A percentile compares a stretch with the other conserved stretches of the same genome.
Evolutionary conservation across 1,140 invertebrate species (phyloP).

Genomic region (Heliconius himera): DNA sequence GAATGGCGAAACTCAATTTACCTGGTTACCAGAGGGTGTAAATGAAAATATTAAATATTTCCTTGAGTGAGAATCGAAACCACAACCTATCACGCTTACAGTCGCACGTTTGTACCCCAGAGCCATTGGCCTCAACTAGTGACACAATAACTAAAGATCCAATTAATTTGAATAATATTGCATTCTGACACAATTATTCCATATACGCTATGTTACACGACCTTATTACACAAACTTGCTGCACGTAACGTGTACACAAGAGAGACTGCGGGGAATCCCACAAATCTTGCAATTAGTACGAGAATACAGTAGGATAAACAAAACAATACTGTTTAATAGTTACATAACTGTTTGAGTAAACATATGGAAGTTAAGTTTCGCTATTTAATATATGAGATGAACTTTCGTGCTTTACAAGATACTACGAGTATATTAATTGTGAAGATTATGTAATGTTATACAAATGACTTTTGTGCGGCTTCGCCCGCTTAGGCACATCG

Average conservation of each 20-base stretch:
- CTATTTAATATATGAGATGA: not conserved
- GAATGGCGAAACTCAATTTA: not conserved
- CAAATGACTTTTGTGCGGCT: no score
- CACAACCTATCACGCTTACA: not conserved
- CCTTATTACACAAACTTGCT: constrained; percentile 16
- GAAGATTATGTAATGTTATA: no score
- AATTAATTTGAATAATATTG: not conserved
- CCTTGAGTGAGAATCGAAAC: not conserved
- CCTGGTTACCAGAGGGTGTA: not conserved
- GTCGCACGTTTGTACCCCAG: not conserved
- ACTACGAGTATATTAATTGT: not conserved
- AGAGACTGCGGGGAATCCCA: constrained; percentile 9
- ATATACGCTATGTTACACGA: not conserved
- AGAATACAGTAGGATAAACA: constrained; percentile 19
- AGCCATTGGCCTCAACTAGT: not conserved
- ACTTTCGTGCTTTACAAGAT: not conserved
- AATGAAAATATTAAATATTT: not conserved
- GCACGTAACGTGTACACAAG: constrained; percentile 16
- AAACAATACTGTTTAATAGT: not conserved
- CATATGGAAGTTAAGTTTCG: not conserved
- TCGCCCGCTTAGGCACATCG: no score
- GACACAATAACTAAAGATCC: not conserved
- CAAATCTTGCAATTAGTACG: constrained; percentile 32
- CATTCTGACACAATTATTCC: not conserved
- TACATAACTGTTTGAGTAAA: not conserved